phyloP scores from a whole-genome alignment of 2,113 vertebrate genomes.

The Rhynchomys soricoides region DNA sequence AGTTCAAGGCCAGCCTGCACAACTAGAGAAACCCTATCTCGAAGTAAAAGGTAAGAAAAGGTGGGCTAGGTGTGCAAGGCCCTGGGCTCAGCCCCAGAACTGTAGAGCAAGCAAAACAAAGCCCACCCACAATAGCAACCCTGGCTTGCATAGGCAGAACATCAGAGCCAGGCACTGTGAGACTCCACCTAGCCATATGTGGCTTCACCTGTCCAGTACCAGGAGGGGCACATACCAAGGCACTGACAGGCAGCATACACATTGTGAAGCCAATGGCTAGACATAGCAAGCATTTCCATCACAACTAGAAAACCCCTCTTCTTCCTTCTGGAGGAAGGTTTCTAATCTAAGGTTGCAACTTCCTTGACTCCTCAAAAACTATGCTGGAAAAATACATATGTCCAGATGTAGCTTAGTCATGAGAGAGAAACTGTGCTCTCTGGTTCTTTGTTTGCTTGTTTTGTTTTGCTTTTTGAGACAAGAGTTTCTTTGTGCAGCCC shows the following conservation, averaged over 20 bases:
- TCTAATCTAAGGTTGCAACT: neutral
- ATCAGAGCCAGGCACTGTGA: neutral
- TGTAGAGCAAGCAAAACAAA: neutral
- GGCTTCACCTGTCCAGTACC: neutral
- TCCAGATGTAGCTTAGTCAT: neutral
- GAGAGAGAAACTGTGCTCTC: neutral
- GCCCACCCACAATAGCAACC: neutral
- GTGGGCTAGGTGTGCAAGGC: neutral
- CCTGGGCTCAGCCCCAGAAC: neutral
- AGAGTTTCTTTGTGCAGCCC: neutral
- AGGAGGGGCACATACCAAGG: neutral
- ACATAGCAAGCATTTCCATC: neutral
- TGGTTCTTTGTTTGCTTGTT: no score
- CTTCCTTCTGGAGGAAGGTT: neutral
- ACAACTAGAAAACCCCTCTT: neutral
- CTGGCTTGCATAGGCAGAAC: neutral
- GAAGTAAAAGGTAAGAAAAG: neutral
- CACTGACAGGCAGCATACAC: neutral
- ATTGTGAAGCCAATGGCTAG: neutral
- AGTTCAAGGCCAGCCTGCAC: neutral
- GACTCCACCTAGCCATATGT: neutral
- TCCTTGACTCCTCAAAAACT: neutral
- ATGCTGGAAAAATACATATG: slow-evolving; percentile 13
- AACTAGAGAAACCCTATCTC: neutral
- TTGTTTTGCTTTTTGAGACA: neutral